These are phyloP conservation scores for Neodiprion fabricii DNA, from an alignment of 1,140 invertebrate genomes.

Conservation along the genomic window DNA sequence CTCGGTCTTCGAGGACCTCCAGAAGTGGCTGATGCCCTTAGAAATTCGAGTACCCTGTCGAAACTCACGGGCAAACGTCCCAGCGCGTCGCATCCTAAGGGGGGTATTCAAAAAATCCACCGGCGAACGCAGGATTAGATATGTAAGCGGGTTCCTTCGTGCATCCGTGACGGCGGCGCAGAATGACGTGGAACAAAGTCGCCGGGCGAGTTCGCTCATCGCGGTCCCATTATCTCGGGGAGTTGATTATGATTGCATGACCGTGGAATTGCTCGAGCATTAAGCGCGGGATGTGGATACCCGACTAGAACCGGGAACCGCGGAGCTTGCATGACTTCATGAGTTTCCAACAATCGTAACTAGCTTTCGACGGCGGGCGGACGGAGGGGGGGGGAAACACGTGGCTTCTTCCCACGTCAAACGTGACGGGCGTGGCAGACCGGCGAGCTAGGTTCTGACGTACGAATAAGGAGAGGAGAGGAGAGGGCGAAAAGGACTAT, in stretches of 20 bases:
- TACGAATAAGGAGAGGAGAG: conserved; percentile 50
- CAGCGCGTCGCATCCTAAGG: conserved; percentile 9
- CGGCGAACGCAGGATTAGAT: too few relatives aligned
- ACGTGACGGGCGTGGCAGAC: conserved; percentile 55
- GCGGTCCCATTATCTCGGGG: conserved; percentile 40
- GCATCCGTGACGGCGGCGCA: conserved; percentile 24
- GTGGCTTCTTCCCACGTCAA: conserved; percentile 62
- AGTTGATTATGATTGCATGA: conserved; percentile 59
- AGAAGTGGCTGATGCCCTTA: neutral
- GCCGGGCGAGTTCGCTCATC: conserved; percentile 11
- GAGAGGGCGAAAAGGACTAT: conserved; percentile 39
- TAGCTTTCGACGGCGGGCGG: conserved; percentile 50
- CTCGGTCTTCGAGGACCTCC: neutral
- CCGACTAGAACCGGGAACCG: conserved; percentile 18
- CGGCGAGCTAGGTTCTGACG: conserved; percentile 40
- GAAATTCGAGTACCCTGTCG: neutral
- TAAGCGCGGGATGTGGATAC: neutral
- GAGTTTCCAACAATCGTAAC: conserved; percentile 59
- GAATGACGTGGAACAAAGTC: conserved; percentile 6
- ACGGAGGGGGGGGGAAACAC: conserved; percentile 48
- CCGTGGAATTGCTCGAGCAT: conserved; percentile 49
- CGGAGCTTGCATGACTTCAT: conserved; percentile 55
- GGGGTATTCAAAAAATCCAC: conserved; percentile 5
- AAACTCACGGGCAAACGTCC: neutral
- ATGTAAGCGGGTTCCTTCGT: conserved; percentile 17